Percentiles rank a stretch among this genome's conserved stretches.
Conservation (phyloP, 2,113 vertebrate species). For the Heptranchias perlo region DNA sequence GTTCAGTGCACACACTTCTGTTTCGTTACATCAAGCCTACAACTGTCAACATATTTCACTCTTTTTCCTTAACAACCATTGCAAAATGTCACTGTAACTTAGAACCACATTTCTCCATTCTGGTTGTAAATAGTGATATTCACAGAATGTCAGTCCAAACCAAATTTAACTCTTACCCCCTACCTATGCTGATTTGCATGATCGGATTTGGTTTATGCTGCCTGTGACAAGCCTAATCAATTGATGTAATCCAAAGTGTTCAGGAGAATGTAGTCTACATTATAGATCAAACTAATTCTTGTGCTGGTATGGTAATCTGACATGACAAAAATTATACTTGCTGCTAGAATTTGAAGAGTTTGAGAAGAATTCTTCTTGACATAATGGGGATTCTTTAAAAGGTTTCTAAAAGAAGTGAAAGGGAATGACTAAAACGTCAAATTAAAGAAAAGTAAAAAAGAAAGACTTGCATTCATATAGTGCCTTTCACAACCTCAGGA, state of each 20-base stretch:
- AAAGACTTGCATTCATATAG: neutral
- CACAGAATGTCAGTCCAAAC: neutral
- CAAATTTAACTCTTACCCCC: neutral
- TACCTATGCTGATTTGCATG: neutral
- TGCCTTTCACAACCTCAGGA: neutral
- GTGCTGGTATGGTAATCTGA: neutral
- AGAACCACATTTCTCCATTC: neutral
- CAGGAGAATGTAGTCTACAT: neutral
- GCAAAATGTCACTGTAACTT: neutral
- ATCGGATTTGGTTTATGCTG: neutral
- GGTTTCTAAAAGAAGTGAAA: neutral
- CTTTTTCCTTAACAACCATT: neutral
- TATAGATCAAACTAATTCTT: neutral
- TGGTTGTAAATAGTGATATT: neutral
- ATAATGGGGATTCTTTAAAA: neutral
- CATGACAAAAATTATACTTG: constrained; percentile 3
- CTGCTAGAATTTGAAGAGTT: neutral
- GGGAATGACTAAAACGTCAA: neutral
- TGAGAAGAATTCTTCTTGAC: neutral
- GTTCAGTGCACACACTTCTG: neutral
- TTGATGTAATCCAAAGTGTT: neutral
- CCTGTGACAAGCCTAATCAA: neutral
- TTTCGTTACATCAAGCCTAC: neutral
- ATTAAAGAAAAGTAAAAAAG: neutral
- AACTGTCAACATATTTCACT: constrained; percentile 1